Base-by-base conservation (phyloP, 1,140 invertebrate genomes). In the Sarcophaga peregrina region DNA sequence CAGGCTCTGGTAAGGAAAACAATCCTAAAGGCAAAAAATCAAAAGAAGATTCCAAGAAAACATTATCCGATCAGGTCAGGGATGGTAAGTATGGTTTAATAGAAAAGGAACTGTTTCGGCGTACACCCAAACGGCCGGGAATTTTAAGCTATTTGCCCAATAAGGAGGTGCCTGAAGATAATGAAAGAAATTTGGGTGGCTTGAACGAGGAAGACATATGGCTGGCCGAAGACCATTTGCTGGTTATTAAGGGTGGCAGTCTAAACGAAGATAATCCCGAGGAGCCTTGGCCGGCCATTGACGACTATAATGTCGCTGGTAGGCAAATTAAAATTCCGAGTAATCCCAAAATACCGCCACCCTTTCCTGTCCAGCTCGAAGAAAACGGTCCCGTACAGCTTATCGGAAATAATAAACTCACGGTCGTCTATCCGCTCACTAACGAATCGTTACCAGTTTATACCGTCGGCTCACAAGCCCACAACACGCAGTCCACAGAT, bases 81-180 rank as follows among this genome's bases (percentile, higher is more conserved):
- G 96, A 97, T 86, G 96, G 96, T 10, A 97, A 97, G 91, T 97
- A 97, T 88, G 96, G 95, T 3, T 91, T 97, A 0, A 96, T 97
- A 84, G 96, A 97, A 86, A 95, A 95, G 87, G 96, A 97, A 90
- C 92, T 97, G 76, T 96, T 96, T 87, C 87, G 92, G 0, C 92
- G 93, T 9, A 90, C 91, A 8, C 93, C 94, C 2, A 93, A 94
- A 86, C 91, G 95, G 68, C 96, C 95, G 0, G 96, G 96, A 0
- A 93, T 97, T 17, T 91, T 97, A 7, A 96, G 95, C 86, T 97
- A 97, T 86, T 92, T 93, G 15, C 90, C 92, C 0, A 96, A 97
- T 87, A 92, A 94, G 0, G 96, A 97, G 86, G 95, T 95, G 3
- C 93, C 95, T 0, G 94, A 94, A 85, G 96, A 97, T 88, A 96